Evolutionary conservation across 1,140 invertebrate genomes (phyloP), one percentile per base, ranked within the genome.

Genomic region (Copidosoma floridanum): DNA sequence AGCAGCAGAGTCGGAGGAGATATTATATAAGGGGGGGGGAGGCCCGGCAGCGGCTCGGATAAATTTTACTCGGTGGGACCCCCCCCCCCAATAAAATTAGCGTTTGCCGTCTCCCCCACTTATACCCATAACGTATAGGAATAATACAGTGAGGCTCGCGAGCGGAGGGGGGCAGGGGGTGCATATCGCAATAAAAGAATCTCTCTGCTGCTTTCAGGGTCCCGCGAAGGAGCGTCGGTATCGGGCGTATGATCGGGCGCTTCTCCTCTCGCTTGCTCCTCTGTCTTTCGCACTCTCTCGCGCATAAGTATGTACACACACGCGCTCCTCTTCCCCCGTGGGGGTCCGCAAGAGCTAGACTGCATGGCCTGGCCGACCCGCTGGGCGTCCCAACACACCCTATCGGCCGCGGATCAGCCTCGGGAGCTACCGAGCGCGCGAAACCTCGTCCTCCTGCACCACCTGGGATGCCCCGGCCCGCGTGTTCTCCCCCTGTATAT

Each of bases 81-180:
- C n/a, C n/a, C n/a, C n/a, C 24, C 35, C 21, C 24, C 18, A 29
- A 48, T 48, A 50, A 57, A 57, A 57, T 57, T 57, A 57, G 55
- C 20, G n/a, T 57, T 23, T 14, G 26, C 27, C 27, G 20, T 29
- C 8, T 10, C 24, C 32, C 8, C 2, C 24, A 14, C 24, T n/a
- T n/a, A n/a, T n/a, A n/a, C n/a, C n/a, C n/a, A n/a, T n/a, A n/a
- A n/a, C n/a, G n/a, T n/a, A n/a, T n/a, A n/a, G n/a, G n/a, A n/a
- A n/a, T n/a, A n/a, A n/a, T n/a, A n/a, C n/a, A n/a, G n/a, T n/a
- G n/a, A n/a, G n/a, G n/a, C n/a, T n/a, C n/a, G n/a, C n/a, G n/a
- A n/a, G n/a, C n/a, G n/a, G n/a, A 11, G 6, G 18, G 16, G 38
- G 14, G 24, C 40, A 3, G 21, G 41, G 27, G 46, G 29, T 56